Base-by-base conservation (phyloP, 2,113 vertebrate species). In the Emberiza fucata region DNA sequence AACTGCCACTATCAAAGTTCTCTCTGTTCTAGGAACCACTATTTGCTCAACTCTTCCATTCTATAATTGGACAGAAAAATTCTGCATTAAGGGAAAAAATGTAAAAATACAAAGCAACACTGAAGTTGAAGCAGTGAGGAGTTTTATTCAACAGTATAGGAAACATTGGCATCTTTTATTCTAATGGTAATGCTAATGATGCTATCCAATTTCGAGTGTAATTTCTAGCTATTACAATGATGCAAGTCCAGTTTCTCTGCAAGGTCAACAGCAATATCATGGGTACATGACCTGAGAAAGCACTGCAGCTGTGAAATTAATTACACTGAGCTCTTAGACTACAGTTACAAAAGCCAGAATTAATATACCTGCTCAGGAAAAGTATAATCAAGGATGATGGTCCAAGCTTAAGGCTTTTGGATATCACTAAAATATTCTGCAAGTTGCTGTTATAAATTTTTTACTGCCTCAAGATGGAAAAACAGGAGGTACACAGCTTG, bases 401-500 rank as follows among this genome's bases (percentile, higher is more conserved):
- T 22, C 33, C 27, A 57, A 17, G 44, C 48, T 59, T 75, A 29
- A 48, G 33, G 45, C 8, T 90, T 93, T 39, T 77, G 8, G 14
- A 21, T 2, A 14, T 19, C 63, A 42, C 19, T 45, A 59, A 21
- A 14, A 28, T 68, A 44, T n/a, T 39, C 70, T 57, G n/a, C 22
- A 69, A 71, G 39, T 31, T 72, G 37, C 66, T 80, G 5, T n/a
- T 57, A 51, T 5, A 90, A 20, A 25, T 33, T 27, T 42, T 64
- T 82, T n/a, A 14, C 22, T 48, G 35, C 15, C 35, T 64, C 65
- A 45, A 54, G 37, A 61, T 25, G 21, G 29, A 23, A 70, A 69
- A 69, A 25, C 1, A n/a, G 15, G 1, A 50, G 22, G 21, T 11
- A 37, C 1, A 29, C 1, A 47, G 47, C 8, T 64, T 24, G 33